A percentile compares a stretch with the other conserved stretches of the same genome.
Conservation (phyloP, 2,113 vertebrate species). For the Neodon shergylaensis region DNA sequence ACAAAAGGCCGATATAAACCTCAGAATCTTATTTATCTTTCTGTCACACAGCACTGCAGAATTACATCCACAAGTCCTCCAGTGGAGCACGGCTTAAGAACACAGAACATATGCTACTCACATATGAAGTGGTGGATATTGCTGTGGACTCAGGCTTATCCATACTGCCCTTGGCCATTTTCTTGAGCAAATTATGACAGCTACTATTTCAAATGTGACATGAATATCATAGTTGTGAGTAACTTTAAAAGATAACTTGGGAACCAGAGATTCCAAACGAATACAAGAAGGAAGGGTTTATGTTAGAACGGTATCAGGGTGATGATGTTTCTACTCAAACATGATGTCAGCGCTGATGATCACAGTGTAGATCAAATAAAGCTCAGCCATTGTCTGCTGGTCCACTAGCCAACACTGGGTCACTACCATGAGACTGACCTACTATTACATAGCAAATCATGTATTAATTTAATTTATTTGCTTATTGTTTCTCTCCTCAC, state of each 20-base stretch:
- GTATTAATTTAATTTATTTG: background rate
- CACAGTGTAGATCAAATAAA: background rate
- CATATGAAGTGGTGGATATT: no score
- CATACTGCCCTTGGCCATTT: background rate
- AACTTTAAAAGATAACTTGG: background rate
- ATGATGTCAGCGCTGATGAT: background rate
- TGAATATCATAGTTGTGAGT: background rate
- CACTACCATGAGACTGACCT: background rate
- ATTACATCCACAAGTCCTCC: background rate
- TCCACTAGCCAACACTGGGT: background rate
- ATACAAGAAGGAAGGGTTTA: background rate
- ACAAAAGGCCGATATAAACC: constrained; percentile 1
- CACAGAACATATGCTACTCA: background rate
- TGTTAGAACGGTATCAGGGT: background rate
- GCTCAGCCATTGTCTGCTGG: background rate
- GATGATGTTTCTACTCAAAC: background rate
- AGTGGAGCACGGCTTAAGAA: background rate
- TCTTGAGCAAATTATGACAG: background rate
- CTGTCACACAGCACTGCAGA: background rate
- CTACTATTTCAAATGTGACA: background rate
- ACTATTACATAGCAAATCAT: background rate
- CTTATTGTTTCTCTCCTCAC: background rate
- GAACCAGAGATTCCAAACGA: background rate
- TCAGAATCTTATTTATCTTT: background rate
- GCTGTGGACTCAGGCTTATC: no score